Percentiles rank a stretch among this genome's conserved stretches.
These are phyloP conservation scores for Synodontis membranacea DNA, from an alignment of 2,113 vertebrate species.

Conservation along the genomic window DNA sequence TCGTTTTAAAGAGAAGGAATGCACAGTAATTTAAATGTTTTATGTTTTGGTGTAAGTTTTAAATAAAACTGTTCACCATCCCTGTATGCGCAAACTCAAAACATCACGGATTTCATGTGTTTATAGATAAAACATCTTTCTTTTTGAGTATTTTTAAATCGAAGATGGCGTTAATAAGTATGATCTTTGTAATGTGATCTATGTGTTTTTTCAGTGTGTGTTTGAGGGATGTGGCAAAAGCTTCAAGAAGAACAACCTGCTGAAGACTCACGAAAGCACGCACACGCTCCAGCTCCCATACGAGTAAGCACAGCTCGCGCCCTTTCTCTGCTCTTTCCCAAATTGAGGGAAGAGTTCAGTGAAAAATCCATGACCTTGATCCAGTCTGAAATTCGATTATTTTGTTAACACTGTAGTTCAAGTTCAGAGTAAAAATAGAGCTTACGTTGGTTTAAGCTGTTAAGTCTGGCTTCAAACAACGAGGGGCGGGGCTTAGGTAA, in stretches of 20 bases:
- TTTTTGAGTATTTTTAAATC: too few relatives aligned
- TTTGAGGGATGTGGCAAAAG: conserved; percentile 79
- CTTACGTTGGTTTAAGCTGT: neutral
- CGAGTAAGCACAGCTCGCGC: conserved; percentile 64
- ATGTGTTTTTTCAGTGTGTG: conserved; percentile 54
- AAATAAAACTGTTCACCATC: too few relatives aligned
- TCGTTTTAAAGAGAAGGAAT: neutral
- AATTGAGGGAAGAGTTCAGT: too few relatives aligned
- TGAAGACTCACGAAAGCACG: conserved; percentile 82
- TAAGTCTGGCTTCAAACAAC: neutral
- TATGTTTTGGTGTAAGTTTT: too few relatives aligned
- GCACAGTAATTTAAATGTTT: neutral
- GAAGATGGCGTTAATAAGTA: neutral
- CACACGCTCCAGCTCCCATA: conserved; percentile 79
- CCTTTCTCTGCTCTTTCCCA: neutral
- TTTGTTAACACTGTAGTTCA: too few relatives aligned
- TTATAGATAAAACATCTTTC: too few relatives aligned
- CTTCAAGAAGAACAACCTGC: conserved; percentile 91
- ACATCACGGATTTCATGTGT: too few relatives aligned
- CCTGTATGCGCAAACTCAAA: too few relatives aligned
- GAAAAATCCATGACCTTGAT: neutral
- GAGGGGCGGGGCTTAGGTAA: neutral
- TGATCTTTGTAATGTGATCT: too few relatives aligned
- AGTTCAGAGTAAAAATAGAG: too few relatives aligned
- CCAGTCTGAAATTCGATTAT: neutral